Evolutionary conservation across 2,113 vertebrate species (phyloP), one percentile per base, ranked within the genome.

Genomic region (Dasyurus viverrinus): DNA sequence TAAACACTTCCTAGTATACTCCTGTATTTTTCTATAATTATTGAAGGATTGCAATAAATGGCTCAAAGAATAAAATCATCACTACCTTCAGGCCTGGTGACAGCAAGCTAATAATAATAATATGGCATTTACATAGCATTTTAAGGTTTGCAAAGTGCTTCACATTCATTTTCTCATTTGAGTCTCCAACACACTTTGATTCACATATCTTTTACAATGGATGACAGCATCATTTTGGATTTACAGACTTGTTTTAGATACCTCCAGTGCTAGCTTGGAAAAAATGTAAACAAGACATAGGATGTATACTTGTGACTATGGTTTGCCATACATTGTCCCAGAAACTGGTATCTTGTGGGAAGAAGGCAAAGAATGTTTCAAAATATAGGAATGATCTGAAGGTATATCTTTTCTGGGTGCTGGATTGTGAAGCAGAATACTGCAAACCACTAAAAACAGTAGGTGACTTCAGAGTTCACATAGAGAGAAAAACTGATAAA

Each of bases 151-250:
- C 36, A 19, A 42, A 84, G n/a, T 84, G 0, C 68, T 84, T 84
- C n/a, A 84, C 2, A 42, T 42, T 6, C 4, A 7, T 42, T 42
- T 42, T 84, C n/a, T 84, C 68, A 42, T 42, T 84, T 84, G 68
- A 42, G n/a, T 22, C 36, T 42, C n/a, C 26, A 84, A 42, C 36
- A 84, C 16, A 3, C 16, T 42, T 84, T 36, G 36, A 84, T 84
- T 84, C 68, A 84, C 16, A 42, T 22, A 84, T 84, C 36, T 84
- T 84, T 84, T 22, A 84, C 68, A 84, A 22, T 19, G 26, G 36
- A 42, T 42, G 68, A 23, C 24, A 84, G 91, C 10, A 54, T 94
- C 92, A 76, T 97, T 97, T 92, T 50, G 92, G 52, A 96, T 12
- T 47, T 2, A 57, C 52, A 42, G 53, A 47, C 36, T 92, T 50